These are phyloP conservation scores for Simalia tracyae DNA, from an alignment of 2,797 vertebrate genomes.

Conservation along the genomic window DNA sequence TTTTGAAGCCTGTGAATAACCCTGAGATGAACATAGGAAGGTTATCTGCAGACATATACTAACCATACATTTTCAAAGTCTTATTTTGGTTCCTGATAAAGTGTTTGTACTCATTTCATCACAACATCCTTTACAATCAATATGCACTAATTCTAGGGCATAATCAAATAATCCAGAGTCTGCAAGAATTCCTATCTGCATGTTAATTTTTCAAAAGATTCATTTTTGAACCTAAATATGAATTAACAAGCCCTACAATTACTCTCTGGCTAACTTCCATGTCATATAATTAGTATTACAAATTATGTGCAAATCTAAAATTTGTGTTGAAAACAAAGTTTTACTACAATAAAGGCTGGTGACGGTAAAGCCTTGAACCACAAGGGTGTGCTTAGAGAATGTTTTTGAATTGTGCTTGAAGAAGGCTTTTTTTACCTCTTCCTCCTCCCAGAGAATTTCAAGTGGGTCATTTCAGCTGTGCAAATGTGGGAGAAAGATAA, in stretches of 20 bases:
- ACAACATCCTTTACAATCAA: background rate
- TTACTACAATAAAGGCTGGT: constrained; percentile 46
- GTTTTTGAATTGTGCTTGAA: constrained; percentile 48
- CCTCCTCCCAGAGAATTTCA: constrained; percentile 42
- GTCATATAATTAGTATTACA: constrained; percentile 59
- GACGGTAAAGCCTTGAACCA: constrained; percentile 49
- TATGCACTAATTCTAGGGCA: constrained; percentile 26
- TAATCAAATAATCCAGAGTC: constrained; percentile 39
- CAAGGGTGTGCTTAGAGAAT: constrained; percentile 33
- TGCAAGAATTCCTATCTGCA: constrained; percentile 33
- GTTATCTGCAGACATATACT: background rate
- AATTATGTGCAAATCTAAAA: constrained; percentile 51
- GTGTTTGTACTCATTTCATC: background rate
- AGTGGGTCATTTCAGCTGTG: constrained; percentile 32
- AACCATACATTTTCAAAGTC: background rate
- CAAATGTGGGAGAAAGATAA: constrained; percentile 27
- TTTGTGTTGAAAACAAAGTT: constrained; percentile 48
- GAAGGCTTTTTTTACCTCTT: constrained; percentile 5
- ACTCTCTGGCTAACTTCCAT: constrained; percentile 48
- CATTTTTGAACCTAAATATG: constrained; percentile 45
- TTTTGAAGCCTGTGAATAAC: background rate
- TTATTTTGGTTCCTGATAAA: background rate
- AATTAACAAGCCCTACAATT: constrained; percentile 55
- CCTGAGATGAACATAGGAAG: background rate
- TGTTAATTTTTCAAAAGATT: constrained; percentile 25